phyloP scores from a whole-genome alignment of 2,888 invertebrate species.

The Seira musarum region DNA sequence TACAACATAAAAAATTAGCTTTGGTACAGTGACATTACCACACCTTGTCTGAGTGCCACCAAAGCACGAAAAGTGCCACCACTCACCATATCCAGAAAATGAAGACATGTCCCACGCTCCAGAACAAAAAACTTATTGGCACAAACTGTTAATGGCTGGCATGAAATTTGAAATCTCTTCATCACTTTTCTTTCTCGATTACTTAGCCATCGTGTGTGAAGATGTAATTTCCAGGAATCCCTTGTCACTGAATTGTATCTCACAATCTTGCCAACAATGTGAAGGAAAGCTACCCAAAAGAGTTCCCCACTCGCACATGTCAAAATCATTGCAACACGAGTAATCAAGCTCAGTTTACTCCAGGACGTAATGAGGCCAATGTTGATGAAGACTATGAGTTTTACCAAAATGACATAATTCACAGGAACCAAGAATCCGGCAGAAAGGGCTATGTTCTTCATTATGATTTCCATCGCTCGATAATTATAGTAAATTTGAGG shows the following conservation, averaged over 20 bases:
- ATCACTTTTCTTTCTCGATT: background rate
- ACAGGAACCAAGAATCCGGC: background rate
- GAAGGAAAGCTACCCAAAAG: background rate
- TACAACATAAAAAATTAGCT: too few relatives aligned
- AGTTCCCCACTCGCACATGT: background rate
- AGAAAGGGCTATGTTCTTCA: background rate
- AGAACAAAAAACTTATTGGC: background rate
- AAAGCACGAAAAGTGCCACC: background rate
- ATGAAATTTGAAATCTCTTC: background rate
- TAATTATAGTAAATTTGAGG: background rate
- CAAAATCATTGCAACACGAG: background rate
- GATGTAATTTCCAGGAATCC: background rate
- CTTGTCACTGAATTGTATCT: background rate
- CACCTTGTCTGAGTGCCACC: too few relatives aligned
- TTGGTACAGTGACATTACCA: too few relatives aligned
- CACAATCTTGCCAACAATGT: background rate
- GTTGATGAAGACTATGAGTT: background rate
- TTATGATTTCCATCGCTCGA: background rate
- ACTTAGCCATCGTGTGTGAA: background rate
- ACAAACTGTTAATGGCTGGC: background rate
- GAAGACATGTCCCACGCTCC: background rate
- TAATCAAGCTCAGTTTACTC: background rate
- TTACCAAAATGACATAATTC: background rate
- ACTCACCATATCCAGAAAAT: background rate
- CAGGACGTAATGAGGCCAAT: background rate